Evolutionary conservation across 2,113 vertebrate genomes (phyloP), one percentile per base, ranked within the genome.

Genomic region (Pelecanoides urinatrix): DNA sequence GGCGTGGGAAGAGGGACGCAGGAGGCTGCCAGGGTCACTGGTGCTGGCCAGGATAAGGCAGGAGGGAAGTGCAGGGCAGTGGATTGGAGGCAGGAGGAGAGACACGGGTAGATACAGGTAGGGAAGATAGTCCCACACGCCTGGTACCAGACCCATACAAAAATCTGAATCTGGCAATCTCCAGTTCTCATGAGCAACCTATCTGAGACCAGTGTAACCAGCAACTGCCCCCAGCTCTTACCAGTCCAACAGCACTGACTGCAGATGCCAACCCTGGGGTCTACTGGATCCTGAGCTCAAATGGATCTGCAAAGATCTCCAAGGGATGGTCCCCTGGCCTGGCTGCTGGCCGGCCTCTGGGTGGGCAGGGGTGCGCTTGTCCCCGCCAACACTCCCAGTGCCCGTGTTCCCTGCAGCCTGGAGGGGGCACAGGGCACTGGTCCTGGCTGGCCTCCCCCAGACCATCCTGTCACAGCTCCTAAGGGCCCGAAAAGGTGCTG

Each of bases 381-480:
- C 19, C 58, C 26, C 58, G 59, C 55, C 58, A 56, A 4, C 32
- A 42, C 16, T 63, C 27, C 27, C 50, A 27, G 25, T 9, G 83
- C 63, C n/a, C 29, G 8, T 26, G 27, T n/a, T 20, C 63, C 17
- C 55, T 49, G 36, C 30, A 27, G n/a, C 0, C 0, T 19, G n/a
- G 42, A 76, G 49, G 67, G 40, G 18, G 90, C 25, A 16, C 0
- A 3, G 58, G 30, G 16, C 0, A 0, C 58, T 68, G 27, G 40
- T 73, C 61, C 25, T 19, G 49, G 20, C 32, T 83, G 72, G 27
- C 40, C 13, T 58, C 16, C 38, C 50, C 26, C 13, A 40, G n/a
- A 59, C 22, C 29, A 30, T n/a, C 58, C 22, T 44, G 30, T 53
- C 36, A 52, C 13, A 12, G 61, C 38, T 47, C 36, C 3, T 4